Evolutionary conservation across 1,140 invertebrate genomes (phyloP).

Genomic region (Chionoecetes opilio): DNA sequence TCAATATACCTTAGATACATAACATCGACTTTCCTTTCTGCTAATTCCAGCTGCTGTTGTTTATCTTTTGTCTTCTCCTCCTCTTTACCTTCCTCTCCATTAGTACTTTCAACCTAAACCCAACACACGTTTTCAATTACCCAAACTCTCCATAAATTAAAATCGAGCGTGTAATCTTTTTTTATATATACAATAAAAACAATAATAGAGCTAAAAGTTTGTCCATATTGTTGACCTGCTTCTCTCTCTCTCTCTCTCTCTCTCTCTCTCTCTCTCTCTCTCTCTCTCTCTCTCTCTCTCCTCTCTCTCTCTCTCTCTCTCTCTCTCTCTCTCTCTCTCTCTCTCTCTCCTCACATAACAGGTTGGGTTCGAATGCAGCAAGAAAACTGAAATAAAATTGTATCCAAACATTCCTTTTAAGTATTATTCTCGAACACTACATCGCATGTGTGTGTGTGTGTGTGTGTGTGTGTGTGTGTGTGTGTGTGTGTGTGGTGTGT

Average conservation of each 20-base stretch:
- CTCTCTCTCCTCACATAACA: not conserved
- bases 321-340: constrained; percentile 8
- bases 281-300: constrained; percentile 8
- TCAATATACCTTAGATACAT: too few species aligned
- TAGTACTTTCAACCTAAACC: not conserved
- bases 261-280: constrained; percentile 11
- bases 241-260: not conserved
- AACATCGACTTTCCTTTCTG: not conserved
- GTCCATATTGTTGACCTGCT: not conserved
- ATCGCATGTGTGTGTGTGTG: too few species aligned
- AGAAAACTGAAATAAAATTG: too few species aligned
- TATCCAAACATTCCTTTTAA: too few species aligned
- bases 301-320: constrained; percentile 8
- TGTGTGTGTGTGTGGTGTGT: too few species aligned
- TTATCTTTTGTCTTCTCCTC: not conserved
- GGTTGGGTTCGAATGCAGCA: too few species aligned
- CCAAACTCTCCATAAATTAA: constrained; percentile 21
- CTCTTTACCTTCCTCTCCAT: not conserved
- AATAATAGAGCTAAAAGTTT: not conserved
- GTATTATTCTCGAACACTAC: too few species aligned
- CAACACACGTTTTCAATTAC: constrained; percentile 29
- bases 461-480: too few species aligned
- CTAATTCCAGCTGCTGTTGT: not conserved
- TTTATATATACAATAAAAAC: too few species aligned
- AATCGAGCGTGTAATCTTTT: constrained; percentile 1